A percentile compares a stretch with the other conserved stretches of the same genome.
Evolutionary conservation across 2,797 vertebrate genomes (phyloP).

Genomic region (Molossus alvarezi): DNA sequence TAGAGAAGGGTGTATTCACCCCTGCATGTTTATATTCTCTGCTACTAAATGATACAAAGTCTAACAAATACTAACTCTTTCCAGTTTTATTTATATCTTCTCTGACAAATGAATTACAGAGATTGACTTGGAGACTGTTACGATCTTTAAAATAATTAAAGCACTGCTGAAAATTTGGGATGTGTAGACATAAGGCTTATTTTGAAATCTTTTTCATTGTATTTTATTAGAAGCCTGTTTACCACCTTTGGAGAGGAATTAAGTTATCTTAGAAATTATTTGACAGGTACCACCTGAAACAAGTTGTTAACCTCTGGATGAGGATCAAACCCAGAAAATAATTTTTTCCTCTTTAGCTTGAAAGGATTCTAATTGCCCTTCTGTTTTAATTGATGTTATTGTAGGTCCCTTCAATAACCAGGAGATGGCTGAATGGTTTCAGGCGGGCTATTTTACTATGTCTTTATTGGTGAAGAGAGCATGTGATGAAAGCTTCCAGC

Average conservation of each 20-base stretch:
- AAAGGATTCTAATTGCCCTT: constrained; percentile 55
- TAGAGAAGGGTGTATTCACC: not conserved
- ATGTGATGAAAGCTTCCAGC: constrained; percentile 98
- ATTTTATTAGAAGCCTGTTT: constrained; percentile 50
- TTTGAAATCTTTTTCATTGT: constrained; percentile 40
- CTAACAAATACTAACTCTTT: not conserved
- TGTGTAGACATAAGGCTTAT: not conserved
- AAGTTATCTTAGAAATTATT: not conserved
- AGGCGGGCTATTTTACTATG: constrained; percentile 99
- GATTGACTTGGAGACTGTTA: not conserved
- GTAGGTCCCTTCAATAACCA: constrained; percentile 98
- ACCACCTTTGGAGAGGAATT: constrained; percentile 9
- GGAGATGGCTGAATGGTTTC: constrained; percentile 99
- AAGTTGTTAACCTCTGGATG: not conserved
- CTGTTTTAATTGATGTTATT: constrained; percentile 81
- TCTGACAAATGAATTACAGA: constrained; percentile 28
- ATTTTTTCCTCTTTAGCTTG: not conserved
- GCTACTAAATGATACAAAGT: not conserved
- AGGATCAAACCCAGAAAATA: constrained; percentile 41
- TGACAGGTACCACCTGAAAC: not conserved
- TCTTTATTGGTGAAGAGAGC: constrained; percentile 98
- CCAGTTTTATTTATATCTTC: not conserved
- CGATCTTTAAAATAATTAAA: not conserved
- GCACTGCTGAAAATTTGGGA: not conserved
- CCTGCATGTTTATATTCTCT: not conserved